Conservation (phyloP, 1,140 invertebrate genomes). For the Pseudomyrmex concolor region DNA sequence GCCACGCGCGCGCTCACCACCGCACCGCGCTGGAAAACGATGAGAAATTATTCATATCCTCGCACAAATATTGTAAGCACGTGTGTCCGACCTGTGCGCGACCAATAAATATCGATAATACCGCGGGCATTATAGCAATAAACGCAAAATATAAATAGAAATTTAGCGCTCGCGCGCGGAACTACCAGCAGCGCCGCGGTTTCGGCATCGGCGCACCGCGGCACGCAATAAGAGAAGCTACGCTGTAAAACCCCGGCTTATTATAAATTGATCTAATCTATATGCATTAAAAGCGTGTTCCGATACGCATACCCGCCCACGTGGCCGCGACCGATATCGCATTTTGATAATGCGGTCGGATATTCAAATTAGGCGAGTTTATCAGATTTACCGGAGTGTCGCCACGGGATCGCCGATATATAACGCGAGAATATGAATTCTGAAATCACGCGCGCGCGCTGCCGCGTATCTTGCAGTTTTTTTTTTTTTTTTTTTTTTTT, state of each 20-base stretch:
- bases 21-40: not conserved
- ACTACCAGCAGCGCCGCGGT: conserved; percentile 50
- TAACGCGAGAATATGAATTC: conserved; percentile 59
- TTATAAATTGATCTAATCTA: conserved; percentile 85
- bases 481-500: too few species aligned
- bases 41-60: conserved; percentile 50
- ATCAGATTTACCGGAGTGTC: conserved; percentile 81
- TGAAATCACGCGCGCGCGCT: not conserved
- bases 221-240: conserved; percentile 22
- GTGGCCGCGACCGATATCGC: conserved; percentile 79
- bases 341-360: conserved; percentile 83
- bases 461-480: conserved; percentile 48
- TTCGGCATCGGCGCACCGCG: conserved; percentile 18
- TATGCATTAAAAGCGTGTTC: conserved; percentile 84
- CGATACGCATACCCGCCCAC: conserved; percentile 76
- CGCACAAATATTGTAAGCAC: conserved; percentile 66
- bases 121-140: conserved; percentile 79
- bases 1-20: conserved; percentile 60
- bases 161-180: conserved; percentile 74
- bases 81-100: conserved; percentile 70
- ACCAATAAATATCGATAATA: conserved; percentile 83
- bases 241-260: conserved; percentile 79
- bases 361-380: conserved; percentile 84
- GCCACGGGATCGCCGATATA: conserved; percentile 71
- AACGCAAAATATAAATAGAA: conserved; percentile 83